Conservation (phyloP, 2,797 vertebrate genomes). For the Acanthornis magna region DNA sequence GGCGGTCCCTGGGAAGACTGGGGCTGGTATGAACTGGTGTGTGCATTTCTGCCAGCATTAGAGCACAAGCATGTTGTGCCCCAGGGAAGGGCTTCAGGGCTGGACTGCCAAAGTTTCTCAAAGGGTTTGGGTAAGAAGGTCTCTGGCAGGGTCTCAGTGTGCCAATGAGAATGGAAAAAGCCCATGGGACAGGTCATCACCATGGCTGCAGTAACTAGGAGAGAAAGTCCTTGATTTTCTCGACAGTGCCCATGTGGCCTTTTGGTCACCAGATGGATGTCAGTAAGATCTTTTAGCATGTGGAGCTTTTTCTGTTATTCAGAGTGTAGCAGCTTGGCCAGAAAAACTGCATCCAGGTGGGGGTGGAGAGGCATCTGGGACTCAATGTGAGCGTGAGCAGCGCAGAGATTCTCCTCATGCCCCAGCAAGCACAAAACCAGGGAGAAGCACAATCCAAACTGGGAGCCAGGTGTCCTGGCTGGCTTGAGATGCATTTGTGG, state of each 20-base stretch:
- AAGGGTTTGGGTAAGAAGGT: not conserved
- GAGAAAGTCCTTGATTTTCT: not conserved
- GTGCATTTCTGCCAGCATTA: not conserved
- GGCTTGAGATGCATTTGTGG: not conserved
- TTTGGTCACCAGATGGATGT: not conserved
- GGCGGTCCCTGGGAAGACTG: not conserved
- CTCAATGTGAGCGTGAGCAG: not conserved
- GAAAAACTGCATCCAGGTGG: not conserved
- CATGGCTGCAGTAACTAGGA: not conserved
- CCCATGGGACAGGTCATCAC: not conserved
- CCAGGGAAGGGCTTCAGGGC: not conserved
- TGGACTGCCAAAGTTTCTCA: not conserved
- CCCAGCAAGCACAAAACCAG: not conserved
- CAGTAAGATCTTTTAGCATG: not conserved
- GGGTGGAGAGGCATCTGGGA: not conserved
- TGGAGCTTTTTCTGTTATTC: not conserved
- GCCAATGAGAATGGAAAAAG: not conserved
- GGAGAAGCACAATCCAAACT: not conserved
- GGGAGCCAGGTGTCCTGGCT: not conserved
- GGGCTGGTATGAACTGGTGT: not conserved
- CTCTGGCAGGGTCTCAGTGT: not conserved
- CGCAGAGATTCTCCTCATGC: not conserved
- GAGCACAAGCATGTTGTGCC: not conserved
- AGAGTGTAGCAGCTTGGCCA: not conserved
- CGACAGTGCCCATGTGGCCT: rapidly evolving